phyloP scores from a whole-genome alignment of 2,888 invertebrate genomes.

The Acanthosepion pharaonis region DNA sequence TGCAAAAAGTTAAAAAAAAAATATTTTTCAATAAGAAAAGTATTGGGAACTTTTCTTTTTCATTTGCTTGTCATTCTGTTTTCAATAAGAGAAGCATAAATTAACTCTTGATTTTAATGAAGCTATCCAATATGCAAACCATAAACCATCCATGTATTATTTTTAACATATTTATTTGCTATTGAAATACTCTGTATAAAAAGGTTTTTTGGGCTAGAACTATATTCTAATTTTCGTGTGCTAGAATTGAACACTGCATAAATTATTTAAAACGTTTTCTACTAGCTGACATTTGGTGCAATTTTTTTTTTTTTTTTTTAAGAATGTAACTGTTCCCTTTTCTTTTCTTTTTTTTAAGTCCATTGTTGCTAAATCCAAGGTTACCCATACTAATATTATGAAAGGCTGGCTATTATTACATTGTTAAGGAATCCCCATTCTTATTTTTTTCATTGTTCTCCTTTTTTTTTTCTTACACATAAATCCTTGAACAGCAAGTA shows the following conservation, averaged over 20 bases:
- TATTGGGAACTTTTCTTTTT: not conserved
- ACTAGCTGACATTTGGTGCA: not conserved
- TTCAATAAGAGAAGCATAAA: not conserved
- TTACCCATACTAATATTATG: not conserved
- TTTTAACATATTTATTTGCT: not conserved
- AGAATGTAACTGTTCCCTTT: not conserved
- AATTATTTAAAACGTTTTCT: not conserved
- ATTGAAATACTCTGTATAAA: not conserved
- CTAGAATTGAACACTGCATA: not conserved
- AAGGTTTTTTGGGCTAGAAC: not conserved
- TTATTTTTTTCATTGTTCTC: not conserved
- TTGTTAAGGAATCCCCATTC: slow-evolving; percentile 33
- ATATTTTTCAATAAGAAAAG: not conserved
- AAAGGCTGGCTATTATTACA: not conserved
- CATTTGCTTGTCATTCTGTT: not conserved
- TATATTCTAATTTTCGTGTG: not conserved
- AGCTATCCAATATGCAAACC: not conserved
- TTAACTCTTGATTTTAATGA: not conserved
- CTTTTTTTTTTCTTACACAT: not conserved
- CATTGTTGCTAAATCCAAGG: slow-evolving; percentile 21
- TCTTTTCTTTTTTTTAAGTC: not conserved
- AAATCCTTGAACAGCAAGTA: not conserved
- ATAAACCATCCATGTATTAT: too few species aligned
- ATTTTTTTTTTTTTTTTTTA: not conserved
- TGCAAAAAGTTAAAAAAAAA: not conserved